Evolutionary conservation across 2,888 invertebrate genomes (phyloP).

Genomic region (Hydriomena furcata): DNA sequence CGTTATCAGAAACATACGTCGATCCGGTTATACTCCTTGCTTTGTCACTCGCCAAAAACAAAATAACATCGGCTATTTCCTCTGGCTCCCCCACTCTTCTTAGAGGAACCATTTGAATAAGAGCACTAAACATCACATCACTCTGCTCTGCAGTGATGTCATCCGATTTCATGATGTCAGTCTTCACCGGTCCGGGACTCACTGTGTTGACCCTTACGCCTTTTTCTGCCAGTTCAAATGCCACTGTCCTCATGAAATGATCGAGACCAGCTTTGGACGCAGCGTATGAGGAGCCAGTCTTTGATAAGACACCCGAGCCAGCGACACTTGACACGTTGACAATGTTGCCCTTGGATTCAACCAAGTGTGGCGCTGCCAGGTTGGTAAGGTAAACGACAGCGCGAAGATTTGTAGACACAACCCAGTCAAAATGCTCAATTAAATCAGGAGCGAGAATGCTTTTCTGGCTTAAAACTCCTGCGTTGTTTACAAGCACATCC

Average conservation of each 20-base stretch:
- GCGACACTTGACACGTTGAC: constrained; percentile 40
- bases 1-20: constrained; percentile 16
- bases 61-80: constrained; percentile 92
- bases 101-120: neutral
- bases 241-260: constrained; percentile 92
- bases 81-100: constrained; percentile 33
- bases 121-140: neutral
- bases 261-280: constrained; percentile 85
- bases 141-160: neutral
- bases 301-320: constrained; percentile 10
- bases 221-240: constrained; percentile 88
- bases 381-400: constrained; percentile 42
- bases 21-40: constrained; percentile 93
- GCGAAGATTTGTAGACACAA: constrained; percentile 38
- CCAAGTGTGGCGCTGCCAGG: constrained; percentile 36
- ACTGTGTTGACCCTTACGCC: constrained; percentile 91
- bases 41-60: constrained; percentile 91
- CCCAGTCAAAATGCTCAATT: neutral
- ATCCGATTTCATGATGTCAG: constrained; percentile 53
- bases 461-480: constrained; percentile 30
- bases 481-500: constrained; percentile 50
- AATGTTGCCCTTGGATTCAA: constrained; percentile 37
- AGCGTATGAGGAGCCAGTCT: constrained; percentile 31
- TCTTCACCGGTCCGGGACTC: constrained; percentile 92
- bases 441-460: neutral